phyloP scores from a whole-genome alignment of 2,797 vertebrate genomes.

The Ctenosaura bakeri region DNA sequence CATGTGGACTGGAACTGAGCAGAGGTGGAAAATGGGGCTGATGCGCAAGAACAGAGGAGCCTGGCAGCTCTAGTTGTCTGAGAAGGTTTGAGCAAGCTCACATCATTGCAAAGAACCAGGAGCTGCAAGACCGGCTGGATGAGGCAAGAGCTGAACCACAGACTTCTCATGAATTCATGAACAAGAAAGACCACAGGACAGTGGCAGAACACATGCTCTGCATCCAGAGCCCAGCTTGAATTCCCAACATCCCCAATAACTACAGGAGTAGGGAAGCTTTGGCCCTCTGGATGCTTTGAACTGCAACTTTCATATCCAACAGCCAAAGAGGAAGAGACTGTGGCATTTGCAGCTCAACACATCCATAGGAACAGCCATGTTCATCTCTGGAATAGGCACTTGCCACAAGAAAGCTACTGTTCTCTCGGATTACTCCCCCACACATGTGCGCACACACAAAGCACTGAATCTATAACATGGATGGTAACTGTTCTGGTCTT shows the following conservation, averaged over 20 bases:
- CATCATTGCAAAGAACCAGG: background rate
- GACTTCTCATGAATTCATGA: background rate
- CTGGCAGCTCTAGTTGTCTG: background rate
- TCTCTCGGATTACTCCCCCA: background rate
- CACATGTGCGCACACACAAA: background rate
- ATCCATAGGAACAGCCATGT: background rate
- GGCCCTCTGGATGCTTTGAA: background rate
- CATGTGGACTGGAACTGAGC: too few species aligned
- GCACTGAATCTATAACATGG: background rate
- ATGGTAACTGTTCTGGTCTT: background rate
- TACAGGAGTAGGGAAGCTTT: background rate
- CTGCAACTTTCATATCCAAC: background rate
- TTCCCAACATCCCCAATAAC: background rate
- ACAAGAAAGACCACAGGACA: background rate
- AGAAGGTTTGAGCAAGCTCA: background rate
- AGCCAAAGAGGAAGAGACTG: background rate
- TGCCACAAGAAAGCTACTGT: background rate
- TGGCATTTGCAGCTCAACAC: background rate
- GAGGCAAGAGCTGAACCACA: background rate
- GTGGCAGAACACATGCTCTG: background rate
- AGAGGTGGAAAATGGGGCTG: background rate
- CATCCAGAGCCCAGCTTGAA: background rate
- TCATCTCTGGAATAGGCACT: background rate
- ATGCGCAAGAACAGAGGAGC: too few species aligned
- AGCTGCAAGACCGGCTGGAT: background rate